Evolutionary conservation across 1,140 invertebrate genomes (phyloP).

Genomic region (Sitobion miscanthi): DNA sequence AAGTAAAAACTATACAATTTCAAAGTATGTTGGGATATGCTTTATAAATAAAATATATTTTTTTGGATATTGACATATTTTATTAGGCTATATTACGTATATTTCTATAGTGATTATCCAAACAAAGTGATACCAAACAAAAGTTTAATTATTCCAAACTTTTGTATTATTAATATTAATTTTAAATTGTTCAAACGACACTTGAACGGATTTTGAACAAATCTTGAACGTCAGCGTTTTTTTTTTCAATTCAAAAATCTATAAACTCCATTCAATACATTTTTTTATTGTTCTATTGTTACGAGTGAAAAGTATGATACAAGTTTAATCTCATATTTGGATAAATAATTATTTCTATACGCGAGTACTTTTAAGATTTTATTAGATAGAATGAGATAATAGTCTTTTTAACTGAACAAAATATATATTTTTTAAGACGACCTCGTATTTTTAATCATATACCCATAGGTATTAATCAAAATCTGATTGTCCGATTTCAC

Average conservation of each 20-base stretch:
- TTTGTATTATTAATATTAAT: neutral
- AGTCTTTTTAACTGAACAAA: neutral
- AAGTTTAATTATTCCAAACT: neutral
- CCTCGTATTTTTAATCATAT: neutral
- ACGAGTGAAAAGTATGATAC: neutral
- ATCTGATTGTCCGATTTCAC: neutral
- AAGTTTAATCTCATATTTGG: neutral
- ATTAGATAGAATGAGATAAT: neutral
- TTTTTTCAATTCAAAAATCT: neutral
- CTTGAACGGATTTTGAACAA: neutral
- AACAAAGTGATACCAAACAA: neutral
- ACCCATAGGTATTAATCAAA: no score
- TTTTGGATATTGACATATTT: neutral
- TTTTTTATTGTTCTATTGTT: neutral
- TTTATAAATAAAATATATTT: conserved; percentile 1
- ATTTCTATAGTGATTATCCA: neutral
- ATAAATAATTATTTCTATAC: neutral
- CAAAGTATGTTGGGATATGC: neutral
- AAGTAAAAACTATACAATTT: no score
- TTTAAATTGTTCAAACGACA: neutral
- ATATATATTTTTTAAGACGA: neutral
- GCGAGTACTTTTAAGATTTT: neutral
- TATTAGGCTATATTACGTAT: no score
- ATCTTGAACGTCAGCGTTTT: neutral
- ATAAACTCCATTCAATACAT: neutral